These are phyloP conservation scores for Eupithecia exiguata DNA, from an alignment of 2,888 invertebrate species.

Conservation along the genomic window DNA sequence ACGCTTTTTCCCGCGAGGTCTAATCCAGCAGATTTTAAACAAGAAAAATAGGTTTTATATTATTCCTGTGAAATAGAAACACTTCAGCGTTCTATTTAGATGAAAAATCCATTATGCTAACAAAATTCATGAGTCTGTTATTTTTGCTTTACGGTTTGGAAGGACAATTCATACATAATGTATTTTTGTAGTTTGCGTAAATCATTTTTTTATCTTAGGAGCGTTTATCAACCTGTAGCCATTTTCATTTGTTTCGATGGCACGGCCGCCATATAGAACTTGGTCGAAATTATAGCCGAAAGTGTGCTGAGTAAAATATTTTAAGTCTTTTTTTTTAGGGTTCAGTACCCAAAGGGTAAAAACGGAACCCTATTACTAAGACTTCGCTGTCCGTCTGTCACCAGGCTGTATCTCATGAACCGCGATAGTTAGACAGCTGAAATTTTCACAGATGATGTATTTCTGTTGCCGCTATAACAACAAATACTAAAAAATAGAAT, in stretches of 20 bases:
- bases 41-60: background rate
- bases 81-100: background rate
- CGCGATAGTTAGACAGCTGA: too few species aligned
- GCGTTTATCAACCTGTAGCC: slow-evolving; percentile 14
- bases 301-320: too few species aligned
- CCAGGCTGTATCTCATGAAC: too few species aligned
- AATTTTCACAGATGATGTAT: too few species aligned
- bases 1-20: background rate
- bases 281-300: background rate
- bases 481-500: too few species aligned
- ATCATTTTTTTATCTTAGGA: slow-evolving; percentile 15
- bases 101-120: slow-evolving; percentile 22
- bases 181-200: slow-evolving; percentile 24
- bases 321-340: too few species aligned
- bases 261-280: background rate
- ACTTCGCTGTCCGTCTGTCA: too few species aligned
- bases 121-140: slow-evolving; percentile 15
- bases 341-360: too few species aligned
- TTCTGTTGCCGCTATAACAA: too few species aligned
- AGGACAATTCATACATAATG: slow-evolving; percentile 27
- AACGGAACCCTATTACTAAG: too few species aligned
- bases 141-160: slow-evolving; percentile 20
- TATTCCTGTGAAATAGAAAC: background rate
- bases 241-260: slow-evolving; percentile 7
- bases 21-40: background rate